Evolutionary conservation across 2,797 vertebrate genomes (phyloP), one percentile per base, ranked within the genome.

Genomic region (Gymnoscopelus braueri): DNA sequence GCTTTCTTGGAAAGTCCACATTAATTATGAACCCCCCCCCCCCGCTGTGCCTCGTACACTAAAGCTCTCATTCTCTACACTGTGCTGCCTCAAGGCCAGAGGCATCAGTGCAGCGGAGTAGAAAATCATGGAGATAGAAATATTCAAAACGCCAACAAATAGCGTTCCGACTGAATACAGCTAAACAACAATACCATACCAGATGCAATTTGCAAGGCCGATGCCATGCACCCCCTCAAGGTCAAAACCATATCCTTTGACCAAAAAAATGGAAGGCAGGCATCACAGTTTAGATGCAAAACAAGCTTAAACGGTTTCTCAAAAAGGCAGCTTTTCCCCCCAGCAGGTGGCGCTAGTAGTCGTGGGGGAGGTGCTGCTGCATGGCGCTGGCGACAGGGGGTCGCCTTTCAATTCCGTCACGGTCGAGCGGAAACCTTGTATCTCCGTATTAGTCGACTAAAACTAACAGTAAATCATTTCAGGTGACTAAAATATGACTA

Each of bases 11-110:
- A 80, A 77, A 75, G 58, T 76, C 60, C 15, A 67, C 68, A 61
- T 86, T 84, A 84, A 83, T 88, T 83, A 79, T 59, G 51, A 76
- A 60, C 48, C 54, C 7, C 5, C 15, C 5, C 15, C n/a, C 57
- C 77, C 19, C 19, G 19, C 19, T 19, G 19, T 57, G 72, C 50
- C 61, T 73, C 60, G 49, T 50, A 63, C 56, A 60, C 60, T 81
- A 39, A 6, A 39, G 35, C 35, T 39, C 35, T 8, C 35, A 6
- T 39, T 39, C 35, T 39, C 5, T 47, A 5, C 4, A 65, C 63
- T 79, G 57, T 63, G 52, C 9, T 58, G 35, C 9, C 53, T 53
- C 24, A 23, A 59, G 59, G 51, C 60, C 32, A 75, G 81, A 75
- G 39, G 39, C 55, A 73, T 24, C 12, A 61, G 9, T 1, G 29